A percentile compares a stretch with the other conserved stretches of the same genome.
Conservation (phyloP, 64 coral and sea anemone species). For the Porites australiensis region DNA sequence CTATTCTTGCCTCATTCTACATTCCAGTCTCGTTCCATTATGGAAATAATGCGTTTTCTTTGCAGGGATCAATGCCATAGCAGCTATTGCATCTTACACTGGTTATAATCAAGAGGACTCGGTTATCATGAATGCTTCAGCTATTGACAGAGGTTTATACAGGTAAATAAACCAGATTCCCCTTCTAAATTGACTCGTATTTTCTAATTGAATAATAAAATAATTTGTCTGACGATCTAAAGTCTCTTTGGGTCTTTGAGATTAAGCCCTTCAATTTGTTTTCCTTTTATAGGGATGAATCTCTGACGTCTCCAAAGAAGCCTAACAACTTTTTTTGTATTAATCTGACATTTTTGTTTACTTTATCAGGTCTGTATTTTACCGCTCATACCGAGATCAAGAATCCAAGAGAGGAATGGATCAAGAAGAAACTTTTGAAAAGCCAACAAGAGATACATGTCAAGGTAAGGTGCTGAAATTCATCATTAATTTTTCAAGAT, state of each 20-base stretch:
- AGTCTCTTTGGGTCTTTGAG: too few species aligned
- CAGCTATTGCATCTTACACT: slow-evolving; percentile 98
- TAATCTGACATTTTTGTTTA: neutral
- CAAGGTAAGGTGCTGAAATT: slow-evolving; percentile 49
- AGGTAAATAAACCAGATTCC: slow-evolving; percentile 48
- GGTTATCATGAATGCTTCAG: slow-evolving; percentile 98
- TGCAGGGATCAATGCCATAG: slow-evolving; percentile 94
- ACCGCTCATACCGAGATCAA: slow-evolving; percentile 99
- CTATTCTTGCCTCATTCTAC: too few species aligned
- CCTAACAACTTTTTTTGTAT: neutral
- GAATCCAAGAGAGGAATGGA: slow-evolving; percentile 96
- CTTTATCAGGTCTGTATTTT: slow-evolving; percentile 84
- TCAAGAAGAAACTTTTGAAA: slow-evolving; percentile 97
- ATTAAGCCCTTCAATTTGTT: too few species aligned
- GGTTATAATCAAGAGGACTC: slow-evolving; percentile 99
- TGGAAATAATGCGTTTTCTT: too few species aligned
- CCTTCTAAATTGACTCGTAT: too few species aligned
- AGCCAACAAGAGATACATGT: slow-evolving; percentile 91
- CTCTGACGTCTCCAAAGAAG: too few species aligned
- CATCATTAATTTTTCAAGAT: neutral
- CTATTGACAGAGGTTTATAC: slow-evolving; percentile 94
- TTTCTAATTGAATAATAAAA: too few species aligned
- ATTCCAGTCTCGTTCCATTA: too few species aligned
- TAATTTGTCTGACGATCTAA: too few species aligned
- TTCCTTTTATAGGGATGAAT: neutral